Conservation (phyloP, 1,140 invertebrate species). For the Meloidogyne hapla region DNA sequence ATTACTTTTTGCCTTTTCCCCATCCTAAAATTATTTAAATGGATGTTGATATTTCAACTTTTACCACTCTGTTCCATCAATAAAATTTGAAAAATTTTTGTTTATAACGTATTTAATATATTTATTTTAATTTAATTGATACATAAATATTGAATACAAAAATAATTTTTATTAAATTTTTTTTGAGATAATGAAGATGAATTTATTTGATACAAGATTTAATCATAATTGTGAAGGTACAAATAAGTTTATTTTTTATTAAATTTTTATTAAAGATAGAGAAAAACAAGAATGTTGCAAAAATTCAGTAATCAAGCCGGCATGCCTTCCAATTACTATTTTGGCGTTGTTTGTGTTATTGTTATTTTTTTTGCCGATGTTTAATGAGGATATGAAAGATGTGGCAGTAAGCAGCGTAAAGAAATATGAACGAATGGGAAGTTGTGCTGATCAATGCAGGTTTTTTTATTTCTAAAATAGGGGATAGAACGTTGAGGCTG, state of each 20-base stretch:
- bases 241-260: not conserved
- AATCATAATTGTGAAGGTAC: constrained; percentile 14
- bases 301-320: constrained; percentile 58
- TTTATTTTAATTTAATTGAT: not conserved
- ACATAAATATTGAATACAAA: not conserved
- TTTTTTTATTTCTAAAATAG: not conserved
- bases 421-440: constrained; percentile 46
- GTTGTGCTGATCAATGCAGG: constrained; percentile 52
- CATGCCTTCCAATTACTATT: constrained; percentile 58
- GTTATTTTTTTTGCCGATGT: constrained; percentile 56
- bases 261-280: constrained; percentile 44
- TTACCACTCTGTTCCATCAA: not conserved
- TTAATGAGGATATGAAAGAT: constrained; percentile 52
- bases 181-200: constrained; percentile 14
- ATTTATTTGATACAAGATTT: constrained; percentile 27
- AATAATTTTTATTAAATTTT: not conserved
- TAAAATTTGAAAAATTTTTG: not conserved
- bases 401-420: constrained; percentile 15
- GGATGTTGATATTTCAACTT: not conserved
- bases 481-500: no score
- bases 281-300: constrained; percentile 53
- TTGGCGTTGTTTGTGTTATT: constrained; percentile 58
- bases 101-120: not conserved
- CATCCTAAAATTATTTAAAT: not conserved
- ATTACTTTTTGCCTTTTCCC: not conserved